Base-by-base conservation (phyloP, 2,888 invertebrate species). In the Tipula confusa region DNA sequence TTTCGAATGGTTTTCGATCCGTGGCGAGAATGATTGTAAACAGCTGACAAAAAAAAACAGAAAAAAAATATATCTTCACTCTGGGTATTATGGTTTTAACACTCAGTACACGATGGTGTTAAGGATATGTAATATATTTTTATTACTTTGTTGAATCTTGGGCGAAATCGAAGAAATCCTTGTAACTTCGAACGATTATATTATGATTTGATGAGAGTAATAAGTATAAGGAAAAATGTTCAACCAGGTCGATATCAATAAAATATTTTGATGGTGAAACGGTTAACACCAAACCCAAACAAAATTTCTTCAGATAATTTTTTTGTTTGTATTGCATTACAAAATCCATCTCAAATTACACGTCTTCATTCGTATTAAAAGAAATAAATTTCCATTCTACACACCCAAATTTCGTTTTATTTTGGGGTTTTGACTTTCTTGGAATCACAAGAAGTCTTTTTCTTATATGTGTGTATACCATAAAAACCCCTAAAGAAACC, bases 21-120 rank as follows among this genome's bases (percentile, higher is more conserved):
- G 24, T 64, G 24, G 64, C 24, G 64, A 64, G 1, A 64, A 24
- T 64, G 64, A 64, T 24, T 24, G 24, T 64, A 64, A 64, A 64
- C 64, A 64, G 64, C 64, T 64, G 64, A 64, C 64, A 64, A 64
- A 64, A n/a, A n/a, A n/a, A n/a, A n/a, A n/a, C n/a, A n/a, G n/a
- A n/a, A n/a, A n/a, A n/a, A n/a, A n/a, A n/a, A n/a, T n/a, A n/a
- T n/a, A n/a, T n/a, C n/a, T 15, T 15, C 15, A 43, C 15, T 15
- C 43, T 43, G 43, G 43, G 15, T 43, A 43, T 43, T 43, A 43
- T 43, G 2, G 15, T 43, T 43, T 43, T 38, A 64, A 24, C 64
- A 64, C 24, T 9, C 64, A 13, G 64, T 9, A n/a, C 7, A 24
- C 3, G 38, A 38, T n/a, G 13, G 13, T 38, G 38, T 13, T 13